Conservation (phyloP, 1,140 invertebrate species). For the Lepidurus apus region DNA sequence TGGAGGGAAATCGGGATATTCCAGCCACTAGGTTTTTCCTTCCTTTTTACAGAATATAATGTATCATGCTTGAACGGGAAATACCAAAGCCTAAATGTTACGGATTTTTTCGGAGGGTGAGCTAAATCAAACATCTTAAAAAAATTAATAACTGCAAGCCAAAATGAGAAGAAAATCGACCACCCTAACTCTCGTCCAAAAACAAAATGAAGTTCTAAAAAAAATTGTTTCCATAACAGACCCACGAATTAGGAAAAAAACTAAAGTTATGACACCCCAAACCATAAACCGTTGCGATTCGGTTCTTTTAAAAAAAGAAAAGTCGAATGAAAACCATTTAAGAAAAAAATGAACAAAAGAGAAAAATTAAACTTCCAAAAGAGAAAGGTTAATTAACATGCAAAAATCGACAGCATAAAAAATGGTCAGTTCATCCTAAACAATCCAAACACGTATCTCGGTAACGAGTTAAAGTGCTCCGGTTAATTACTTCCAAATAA, state of each 20-base stretch:
- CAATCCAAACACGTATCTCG: background rate
- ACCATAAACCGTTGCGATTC: background rate
- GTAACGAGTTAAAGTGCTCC: background rate
- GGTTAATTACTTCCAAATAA: background rate
- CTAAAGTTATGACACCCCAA: background rate
- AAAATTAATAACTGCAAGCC: slow-evolving; percentile 17
- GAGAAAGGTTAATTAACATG: background rate
- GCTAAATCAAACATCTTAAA: background rate
- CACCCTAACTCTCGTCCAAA: background rate
- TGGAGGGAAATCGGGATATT: background rate
- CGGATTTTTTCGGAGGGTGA: background rate
- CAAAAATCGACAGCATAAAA: background rate
- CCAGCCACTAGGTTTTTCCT: background rate
- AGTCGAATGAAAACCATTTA: background rate
- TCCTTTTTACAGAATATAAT: slow-evolving; percentile 1
- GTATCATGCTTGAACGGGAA: background rate
- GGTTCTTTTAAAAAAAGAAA: background rate
- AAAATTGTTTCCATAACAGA: background rate
- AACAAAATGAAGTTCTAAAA: slow-evolving; percentile 16
- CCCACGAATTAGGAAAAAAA: background rate
- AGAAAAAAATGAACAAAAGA: background rate
- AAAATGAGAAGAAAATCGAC: background rate
- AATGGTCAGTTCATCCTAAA: background rate
- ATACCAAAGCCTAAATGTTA: slow-evolving; percentile 14
- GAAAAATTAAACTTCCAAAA: background rate